phyloP scores from a whole-genome alignment of 2,113 vertebrate species.

The Cynopterus brachyotis region DNA sequence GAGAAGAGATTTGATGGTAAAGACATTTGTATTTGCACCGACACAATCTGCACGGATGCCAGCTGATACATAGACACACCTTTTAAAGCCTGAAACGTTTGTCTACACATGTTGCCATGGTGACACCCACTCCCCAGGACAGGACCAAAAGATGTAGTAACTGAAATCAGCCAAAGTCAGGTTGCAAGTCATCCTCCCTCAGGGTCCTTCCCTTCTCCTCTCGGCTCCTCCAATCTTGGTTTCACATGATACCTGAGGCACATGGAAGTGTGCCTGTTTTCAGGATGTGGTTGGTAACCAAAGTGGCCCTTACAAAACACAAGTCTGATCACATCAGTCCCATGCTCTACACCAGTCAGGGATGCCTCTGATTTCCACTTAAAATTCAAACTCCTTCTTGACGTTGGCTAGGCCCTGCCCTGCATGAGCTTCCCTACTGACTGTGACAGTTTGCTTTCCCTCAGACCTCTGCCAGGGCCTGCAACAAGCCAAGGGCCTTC shows the following conservation, averaged over 20 bases:
- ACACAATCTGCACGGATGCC: background rate
- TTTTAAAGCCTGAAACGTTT: background rate
- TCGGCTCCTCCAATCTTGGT: background rate
- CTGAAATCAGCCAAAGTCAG: background rate
- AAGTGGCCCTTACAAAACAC: background rate
- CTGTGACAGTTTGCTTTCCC: background rate
- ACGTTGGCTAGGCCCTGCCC: background rate
- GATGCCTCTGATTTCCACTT: background rate
- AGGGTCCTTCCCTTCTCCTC: background rate
- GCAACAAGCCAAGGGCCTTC: background rate
- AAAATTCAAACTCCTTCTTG: background rate
- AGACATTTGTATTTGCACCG: background rate
- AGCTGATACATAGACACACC: background rate
- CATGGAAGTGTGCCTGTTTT: no score
- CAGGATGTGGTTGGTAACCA: background rate
- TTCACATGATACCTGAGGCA: background rate
- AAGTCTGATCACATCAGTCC: background rate
- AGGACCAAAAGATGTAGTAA: background rate
- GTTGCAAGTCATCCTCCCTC: background rate
- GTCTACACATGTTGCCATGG: background rate
- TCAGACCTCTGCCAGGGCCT: background rate
- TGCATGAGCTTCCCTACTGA: background rate
- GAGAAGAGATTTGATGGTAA: background rate
- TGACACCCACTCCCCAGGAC: background rate
- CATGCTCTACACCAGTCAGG: background rate